Evolutionary conservation across 2,113 vertebrate species (phyloP).

Genomic region (Mystacornis crossleyi): DNA sequence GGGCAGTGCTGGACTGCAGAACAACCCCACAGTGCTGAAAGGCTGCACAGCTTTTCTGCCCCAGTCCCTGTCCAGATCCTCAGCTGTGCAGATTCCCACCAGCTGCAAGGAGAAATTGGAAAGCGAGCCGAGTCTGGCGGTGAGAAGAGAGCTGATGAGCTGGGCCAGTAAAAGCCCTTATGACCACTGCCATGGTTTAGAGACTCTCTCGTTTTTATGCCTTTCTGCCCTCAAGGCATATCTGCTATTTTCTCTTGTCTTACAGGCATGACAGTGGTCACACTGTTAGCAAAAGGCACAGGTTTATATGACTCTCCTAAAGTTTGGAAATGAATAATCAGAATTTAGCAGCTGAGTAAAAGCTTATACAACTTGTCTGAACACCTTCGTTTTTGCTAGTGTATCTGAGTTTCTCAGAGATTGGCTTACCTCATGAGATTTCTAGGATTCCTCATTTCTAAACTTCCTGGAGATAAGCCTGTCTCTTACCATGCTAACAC

Average conservation of each 20-base stretch:
- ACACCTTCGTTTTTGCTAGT: background rate
- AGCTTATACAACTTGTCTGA: background rate
- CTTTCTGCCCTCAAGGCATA: background rate
- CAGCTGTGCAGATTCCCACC: background rate
- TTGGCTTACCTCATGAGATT: background rate
- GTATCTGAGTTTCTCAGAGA: background rate
- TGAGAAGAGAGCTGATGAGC: background rate
- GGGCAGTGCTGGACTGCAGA: background rate
- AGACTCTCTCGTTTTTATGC: background rate
- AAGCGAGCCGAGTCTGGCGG: background rate
- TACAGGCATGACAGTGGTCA: background rate
- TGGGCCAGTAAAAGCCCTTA: background rate
- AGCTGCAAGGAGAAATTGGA: background rate
- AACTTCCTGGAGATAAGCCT: background rate
- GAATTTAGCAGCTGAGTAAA: background rate
- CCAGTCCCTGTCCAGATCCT: background rate
- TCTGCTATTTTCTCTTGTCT: background rate
- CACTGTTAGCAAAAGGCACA: background rate
- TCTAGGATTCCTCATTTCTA: background rate
- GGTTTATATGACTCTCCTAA: background rate
- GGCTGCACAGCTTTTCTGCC: background rate
- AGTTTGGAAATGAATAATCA: background rate
- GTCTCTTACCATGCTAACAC: background rate
- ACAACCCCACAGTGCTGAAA: background rate
- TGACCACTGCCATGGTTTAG: background rate